phyloP scores from a whole-genome alignment of 2,797 vertebrate genomes.

The Sebastolobus altivelis region DNA sequence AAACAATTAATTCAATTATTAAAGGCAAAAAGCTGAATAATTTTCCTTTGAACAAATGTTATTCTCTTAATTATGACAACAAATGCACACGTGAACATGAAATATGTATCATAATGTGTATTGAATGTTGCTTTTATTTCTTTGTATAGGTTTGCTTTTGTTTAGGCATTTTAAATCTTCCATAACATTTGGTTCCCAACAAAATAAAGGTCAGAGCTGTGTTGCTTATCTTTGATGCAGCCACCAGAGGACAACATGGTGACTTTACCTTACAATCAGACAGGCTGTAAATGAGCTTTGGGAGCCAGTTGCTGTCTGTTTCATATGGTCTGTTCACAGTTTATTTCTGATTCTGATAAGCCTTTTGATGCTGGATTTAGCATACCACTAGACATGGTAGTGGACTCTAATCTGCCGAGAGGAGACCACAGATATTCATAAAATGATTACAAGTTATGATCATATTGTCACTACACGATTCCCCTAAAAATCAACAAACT shows the following conservation, averaged over 20 bases:
- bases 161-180: neutral
- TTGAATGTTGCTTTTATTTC: neutral
- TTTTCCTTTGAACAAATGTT: neutral
- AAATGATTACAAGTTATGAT: neutral
- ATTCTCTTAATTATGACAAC: neutral
- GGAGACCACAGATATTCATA: neutral
- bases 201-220: neutral
- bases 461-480: neutral
- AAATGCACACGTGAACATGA: neutral
- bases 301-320: neutral
- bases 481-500: neutral
- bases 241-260: conserved; percentile 1
- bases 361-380: neutral
- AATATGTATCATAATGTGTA: neutral
- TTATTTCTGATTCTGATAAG: neutral
- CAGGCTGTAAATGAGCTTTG: neutral
- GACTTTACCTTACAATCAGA: neutral
- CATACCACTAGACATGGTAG: neutral
- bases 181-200: neutral
- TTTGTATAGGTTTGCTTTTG: neutral
- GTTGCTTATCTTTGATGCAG: neutral
- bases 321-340: neutral
- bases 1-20: neutral
- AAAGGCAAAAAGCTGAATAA: neutral
- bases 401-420: neutral